Evolutionary conservation across 2,797 vertebrate genomes (phyloP).

Genomic region (Acipenser oxyrinchus): DNA sequence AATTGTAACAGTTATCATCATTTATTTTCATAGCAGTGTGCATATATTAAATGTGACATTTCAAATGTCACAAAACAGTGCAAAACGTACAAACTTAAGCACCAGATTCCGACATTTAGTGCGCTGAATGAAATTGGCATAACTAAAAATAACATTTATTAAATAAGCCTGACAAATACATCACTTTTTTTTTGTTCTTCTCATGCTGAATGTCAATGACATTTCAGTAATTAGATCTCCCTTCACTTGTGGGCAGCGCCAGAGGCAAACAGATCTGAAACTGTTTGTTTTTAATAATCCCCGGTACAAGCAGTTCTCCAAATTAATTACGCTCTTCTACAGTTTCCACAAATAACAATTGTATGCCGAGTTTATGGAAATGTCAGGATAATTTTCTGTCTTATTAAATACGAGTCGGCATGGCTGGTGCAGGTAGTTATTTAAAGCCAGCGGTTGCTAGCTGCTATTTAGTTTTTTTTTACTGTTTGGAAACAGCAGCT

Average conservation of each 20-base stretch:
- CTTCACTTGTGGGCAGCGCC: neutral
- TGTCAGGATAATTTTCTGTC: constrained; percentile 5
- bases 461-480: too few relatives aligned
- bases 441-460: too few relatives aligned
- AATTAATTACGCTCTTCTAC: constrained; percentile 17
- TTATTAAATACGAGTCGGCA: constrained; percentile 3
- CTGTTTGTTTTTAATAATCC: constrained; percentile 25
- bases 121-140: neutral
- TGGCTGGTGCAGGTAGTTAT: neutral
- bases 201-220: constrained; percentile 10
- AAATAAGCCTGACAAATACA: neutral
- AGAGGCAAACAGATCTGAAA: constrained; percentile 10
- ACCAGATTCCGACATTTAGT: neutral
- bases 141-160: neutral
- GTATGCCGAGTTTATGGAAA: constrained; percentile 3
- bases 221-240: constrained; percentile 23
- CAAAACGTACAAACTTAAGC: neutral
- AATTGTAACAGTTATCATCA: too few relatives aligned
- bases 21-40: too few relatives aligned
- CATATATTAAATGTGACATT: too few relatives aligned
- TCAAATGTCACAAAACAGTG: too few relatives aligned
- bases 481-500: too few relatives aligned
- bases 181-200: neutral
- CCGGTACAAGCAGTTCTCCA: constrained; percentile 1
- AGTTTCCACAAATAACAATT: constrained; percentile 12